Conservation (phyloP, 2,797 vertebrate genomes). For the Malacoctenus gilli region DNA sequence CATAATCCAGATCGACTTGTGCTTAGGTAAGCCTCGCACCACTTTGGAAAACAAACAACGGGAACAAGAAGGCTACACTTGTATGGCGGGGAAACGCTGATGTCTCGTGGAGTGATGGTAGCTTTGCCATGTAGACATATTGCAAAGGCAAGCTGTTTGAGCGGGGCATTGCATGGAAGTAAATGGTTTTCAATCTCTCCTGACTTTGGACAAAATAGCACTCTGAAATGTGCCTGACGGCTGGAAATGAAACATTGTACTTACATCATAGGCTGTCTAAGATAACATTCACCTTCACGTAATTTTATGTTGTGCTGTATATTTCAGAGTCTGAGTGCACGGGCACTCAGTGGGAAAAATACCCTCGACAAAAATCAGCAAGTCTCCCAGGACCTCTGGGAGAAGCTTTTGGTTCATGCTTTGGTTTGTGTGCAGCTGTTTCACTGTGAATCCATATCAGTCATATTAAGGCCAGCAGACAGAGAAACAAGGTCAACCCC, state of each 20-base stretch:
- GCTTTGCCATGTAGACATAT: conserved; percentile 68
- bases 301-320: conserved; percentile 19
- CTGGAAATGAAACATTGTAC: conserved; percentile 52
- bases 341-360: conserved; percentile 22
- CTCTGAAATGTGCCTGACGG: conserved; percentile 52
- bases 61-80: conserved; percentile 63
- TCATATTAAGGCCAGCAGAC: conserved; percentile 22
- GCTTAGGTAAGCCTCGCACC: conserved; percentile 66
- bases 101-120: conserved; percentile 62
- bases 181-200: conserved; percentile 69
- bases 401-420: conserved; percentile 26
- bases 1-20: conserved; percentile 66
- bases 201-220: conserved; percentile 56
- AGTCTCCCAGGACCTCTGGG: conserved; percentile 28
- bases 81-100: conserved; percentile 60
- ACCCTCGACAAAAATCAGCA: conserved; percentile 14
- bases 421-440: no score
- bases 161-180: conserved; percentile 53
- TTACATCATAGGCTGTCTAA: conserved; percentile 35
- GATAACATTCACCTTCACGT: conserved; percentile 45
- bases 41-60: conserved; percentile 73
- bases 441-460: conserved; percentile 24
- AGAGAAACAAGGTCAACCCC: conserved; percentile 38
- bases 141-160: conserved; percentile 66
- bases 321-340: conserved; percentile 37